Evolutionary conservation across 2,797 vertebrate genomes (phyloP).

Genomic region (Chelon labrosus): DNA sequence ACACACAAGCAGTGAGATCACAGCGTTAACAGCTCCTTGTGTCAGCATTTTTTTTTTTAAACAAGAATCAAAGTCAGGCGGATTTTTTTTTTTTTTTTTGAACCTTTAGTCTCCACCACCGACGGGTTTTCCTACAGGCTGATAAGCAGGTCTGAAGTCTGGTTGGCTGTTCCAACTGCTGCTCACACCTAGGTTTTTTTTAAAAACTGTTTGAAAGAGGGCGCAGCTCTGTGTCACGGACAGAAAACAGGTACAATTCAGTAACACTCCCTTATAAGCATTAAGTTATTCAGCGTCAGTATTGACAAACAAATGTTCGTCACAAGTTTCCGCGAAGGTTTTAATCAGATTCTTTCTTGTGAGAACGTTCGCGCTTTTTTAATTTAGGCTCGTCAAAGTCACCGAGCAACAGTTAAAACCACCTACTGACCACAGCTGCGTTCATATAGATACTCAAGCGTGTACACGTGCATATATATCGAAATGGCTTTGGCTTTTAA

Average conservation of each 20-base stretch:
- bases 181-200: constrained; percentile 36
- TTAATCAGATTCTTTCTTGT: not conserved
- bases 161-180: constrained; percentile 15
- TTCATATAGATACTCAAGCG: constrained; percentile 1
- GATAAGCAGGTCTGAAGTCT: constrained; percentile 9
- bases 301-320: not conserved
- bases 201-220: constrained; percentile 15
- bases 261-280: not conserved
- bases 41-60: constrained; percentile 46
- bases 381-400: constrained; percentile 5
- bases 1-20: constrained; percentile 23
- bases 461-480: constrained; percentile 32
- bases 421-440: constrained; percentile 1
- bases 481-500: constrained; percentile 25
- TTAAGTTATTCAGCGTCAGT: not conserved
- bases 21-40: constrained; percentile 49
- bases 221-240: constrained; percentile 5
- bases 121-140: constrained; percentile 17
- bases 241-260: not conserved
- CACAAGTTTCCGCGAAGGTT: not conserved
- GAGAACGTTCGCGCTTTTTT: not conserved
- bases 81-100: too few relatives aligned
- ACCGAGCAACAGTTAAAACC: constrained; percentile 17
- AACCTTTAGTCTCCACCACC: constrained; percentile 27
- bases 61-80: constrained; percentile 14